Base-by-base conservation (phyloP, 2,888 invertebrate species). In the Rapana venosa region DNA sequence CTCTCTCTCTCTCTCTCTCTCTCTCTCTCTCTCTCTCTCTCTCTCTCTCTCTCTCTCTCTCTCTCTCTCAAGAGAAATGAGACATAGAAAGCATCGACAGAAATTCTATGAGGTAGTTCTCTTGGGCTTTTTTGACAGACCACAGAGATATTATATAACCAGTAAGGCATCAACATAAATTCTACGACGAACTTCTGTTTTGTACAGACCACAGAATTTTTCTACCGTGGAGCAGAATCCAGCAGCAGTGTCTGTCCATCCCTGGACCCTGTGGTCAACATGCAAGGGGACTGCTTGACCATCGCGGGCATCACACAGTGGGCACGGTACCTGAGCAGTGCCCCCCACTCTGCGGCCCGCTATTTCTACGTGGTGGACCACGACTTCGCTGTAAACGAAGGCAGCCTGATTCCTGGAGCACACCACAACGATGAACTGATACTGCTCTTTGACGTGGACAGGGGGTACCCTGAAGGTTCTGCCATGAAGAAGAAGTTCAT, bases 351-450 rank as follows among this genome's bases (percentile, higher is more conserved):
- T 20, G 61, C 35, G 5, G 32, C 61, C 0, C 61, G 66, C 32
- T 87, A 87, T n/a, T 11, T 87, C 26, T 87, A 87, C n/a, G 70
- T 87, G 26, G 1, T 87, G 70, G 70, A 87, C 70, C 87, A 87
- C 66, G 61, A 61, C 61, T 86, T 86, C 35, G 70, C 35, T 26
- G 70, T 61, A 70, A 87, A 66, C 66, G n/a, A 22, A 8, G 32
- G 66, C 20, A 70, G 88, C 35, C 61, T 32, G 20, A 8, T 70
- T 22, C 88, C 66, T 4, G 88, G 88, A 17, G 56, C 70, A 47
- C 88, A 88, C 70, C 88, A 88, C n/a, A 84, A 22, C 11, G 88
- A 88, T 32, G 88, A 88, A 26, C 36, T 88, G 26, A 13, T 84
- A 13, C 13, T 84, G 26, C 35, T 83, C 70, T 88, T 88, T 66